phyloP scores from a whole-genome alignment of 2,113 vertebrate species.

The Seriola rivoliana region DNA sequence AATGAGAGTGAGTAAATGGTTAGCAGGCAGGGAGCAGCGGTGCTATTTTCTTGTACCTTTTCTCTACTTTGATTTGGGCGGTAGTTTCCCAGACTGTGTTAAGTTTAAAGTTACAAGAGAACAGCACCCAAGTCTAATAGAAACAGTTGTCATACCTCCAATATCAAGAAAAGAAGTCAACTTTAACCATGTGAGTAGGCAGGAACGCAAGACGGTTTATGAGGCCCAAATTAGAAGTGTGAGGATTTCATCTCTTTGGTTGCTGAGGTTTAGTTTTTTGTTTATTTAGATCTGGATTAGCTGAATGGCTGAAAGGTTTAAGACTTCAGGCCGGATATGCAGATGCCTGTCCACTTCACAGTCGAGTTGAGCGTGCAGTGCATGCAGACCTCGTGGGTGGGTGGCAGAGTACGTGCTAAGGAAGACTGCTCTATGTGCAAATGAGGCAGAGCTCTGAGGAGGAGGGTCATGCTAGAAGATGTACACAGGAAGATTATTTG shows the following conservation, averaged over 20 bases:
- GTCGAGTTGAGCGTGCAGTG: conserved; percentile 88
- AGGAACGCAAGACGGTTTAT: conserved; percentile 60
- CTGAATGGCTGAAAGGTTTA: conserved; percentile 56
- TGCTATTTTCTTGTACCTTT: conserved; percentile 85
- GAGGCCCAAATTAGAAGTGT: conserved; percentile 74
- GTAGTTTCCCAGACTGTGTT: conserved; percentile 28
- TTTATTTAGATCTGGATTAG: conserved; percentile 45
- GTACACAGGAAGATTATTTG: conserved; percentile 99
- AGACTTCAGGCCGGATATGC: conserved; percentile 66
- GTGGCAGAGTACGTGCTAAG: conserved; percentile 75
- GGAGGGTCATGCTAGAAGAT: conserved; percentile 99
- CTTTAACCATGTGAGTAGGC: conserved; percentile 80
- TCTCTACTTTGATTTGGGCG: conserved; percentile 38
- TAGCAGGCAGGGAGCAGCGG: conserved; percentile 80
- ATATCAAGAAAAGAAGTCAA: conserved; percentile 67
- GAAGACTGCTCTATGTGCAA: conserved; percentile 87
- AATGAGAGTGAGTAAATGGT: conserved; percentile 81
- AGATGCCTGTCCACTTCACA: conserved; percentile 88
- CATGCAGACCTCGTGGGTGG: conserved; percentile 86
- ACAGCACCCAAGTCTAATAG: conserved; percentile 77
- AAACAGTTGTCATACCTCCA: conserved; percentile 65
- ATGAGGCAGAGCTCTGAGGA: conserved; percentile 94
- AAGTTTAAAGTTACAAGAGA: conserved; percentile 81
- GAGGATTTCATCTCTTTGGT: conserved; percentile 43
- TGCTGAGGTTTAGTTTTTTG: conserved; percentile 30